These are phyloP conservation scores for Oxyruncus cristatus DNA, from an alignment of 2,113 vertebrate species.

Conservation along the genomic window DNA sequence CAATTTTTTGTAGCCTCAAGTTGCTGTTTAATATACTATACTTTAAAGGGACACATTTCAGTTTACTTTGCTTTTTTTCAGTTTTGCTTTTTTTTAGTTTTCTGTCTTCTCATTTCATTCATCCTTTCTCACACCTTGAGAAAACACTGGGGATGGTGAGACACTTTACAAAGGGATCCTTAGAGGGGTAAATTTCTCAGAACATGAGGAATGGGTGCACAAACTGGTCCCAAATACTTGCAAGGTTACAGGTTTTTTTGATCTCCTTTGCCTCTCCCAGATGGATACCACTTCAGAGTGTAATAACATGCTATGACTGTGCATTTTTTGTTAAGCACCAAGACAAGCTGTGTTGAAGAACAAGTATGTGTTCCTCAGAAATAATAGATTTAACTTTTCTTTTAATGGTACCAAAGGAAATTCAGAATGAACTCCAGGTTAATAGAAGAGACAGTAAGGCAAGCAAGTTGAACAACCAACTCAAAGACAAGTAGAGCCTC, in stretches of 20 bases:
- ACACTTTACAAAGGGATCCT: neutral
- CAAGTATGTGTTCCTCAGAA: neutral
- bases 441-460: neutral
- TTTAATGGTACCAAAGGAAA: neutral
- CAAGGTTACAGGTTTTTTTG: neutral
- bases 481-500: neutral
- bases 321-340: neutral
- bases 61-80: constrained; percentile 20
- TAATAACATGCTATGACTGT: neutral
- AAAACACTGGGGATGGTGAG: neutral
- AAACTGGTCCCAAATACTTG: neutral
- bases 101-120: neutral
- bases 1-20: constrained; percentile 1
- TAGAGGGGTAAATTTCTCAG: neutral
- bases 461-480: neutral
- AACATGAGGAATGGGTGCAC: neutral
- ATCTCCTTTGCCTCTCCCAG: neutral
- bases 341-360: neutral
- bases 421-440: neutral
- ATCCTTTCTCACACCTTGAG: neutral
- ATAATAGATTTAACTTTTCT: neutral
- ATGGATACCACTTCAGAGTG: neutral
- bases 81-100: constrained; percentile 3
- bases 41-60: neutral
- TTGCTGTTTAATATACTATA: neutral